Percentiles rank a stretch among this genome's conserved stretches.
Evolutionary conservation across 2,113 vertebrate species (phyloP).

Genomic region (Acanthochromis polyacanthus): DNA sequence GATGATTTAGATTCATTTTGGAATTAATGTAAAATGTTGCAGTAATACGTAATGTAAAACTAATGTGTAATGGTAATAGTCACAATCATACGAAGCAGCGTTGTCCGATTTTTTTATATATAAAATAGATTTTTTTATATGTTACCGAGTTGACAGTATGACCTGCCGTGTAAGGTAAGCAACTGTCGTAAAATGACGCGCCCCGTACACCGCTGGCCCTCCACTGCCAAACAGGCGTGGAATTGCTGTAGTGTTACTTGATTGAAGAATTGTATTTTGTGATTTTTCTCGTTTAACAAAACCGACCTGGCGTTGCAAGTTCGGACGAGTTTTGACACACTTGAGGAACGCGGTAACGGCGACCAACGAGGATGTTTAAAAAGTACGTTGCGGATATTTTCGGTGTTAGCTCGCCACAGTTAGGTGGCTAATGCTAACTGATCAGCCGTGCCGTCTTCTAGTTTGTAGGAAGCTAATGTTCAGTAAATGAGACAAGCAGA

Average conservation of each 20-base stretch:
- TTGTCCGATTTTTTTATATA: no score
- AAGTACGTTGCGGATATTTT: slow-evolving; percentile 77
- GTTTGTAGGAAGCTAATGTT: neutral
- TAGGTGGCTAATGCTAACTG: slow-evolving; percentile 52
- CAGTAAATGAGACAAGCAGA: neutral
- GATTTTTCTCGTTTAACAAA: neutral
- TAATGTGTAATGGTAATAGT: no score
- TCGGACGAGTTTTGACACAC: neutral
- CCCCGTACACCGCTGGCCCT: neutral
- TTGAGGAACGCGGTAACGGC: slow-evolving; percentile 12
- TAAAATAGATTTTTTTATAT: no score
- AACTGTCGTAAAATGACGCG: slow-evolving; percentile 69
- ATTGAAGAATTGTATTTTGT: slow-evolving; percentile 29
- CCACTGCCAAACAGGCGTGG: slow-evolving; percentile 63
- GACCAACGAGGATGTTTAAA: slow-evolving; percentile 85
- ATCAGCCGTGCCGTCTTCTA: neutral
- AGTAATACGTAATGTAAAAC: no score
- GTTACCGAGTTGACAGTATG: neutral
- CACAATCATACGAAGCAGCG: no score
- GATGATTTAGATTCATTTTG: no score
- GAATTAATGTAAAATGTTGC: no score
- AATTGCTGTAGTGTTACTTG: neutral
- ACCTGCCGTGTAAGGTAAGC: slow-evolving; percentile 25
- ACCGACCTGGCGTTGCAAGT: neutral
- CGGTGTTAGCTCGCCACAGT: slow-evolving; percentile 35